Conservation (phyloP, 2,888 invertebrate genomes). For the Pegoplata infirma region DNA sequence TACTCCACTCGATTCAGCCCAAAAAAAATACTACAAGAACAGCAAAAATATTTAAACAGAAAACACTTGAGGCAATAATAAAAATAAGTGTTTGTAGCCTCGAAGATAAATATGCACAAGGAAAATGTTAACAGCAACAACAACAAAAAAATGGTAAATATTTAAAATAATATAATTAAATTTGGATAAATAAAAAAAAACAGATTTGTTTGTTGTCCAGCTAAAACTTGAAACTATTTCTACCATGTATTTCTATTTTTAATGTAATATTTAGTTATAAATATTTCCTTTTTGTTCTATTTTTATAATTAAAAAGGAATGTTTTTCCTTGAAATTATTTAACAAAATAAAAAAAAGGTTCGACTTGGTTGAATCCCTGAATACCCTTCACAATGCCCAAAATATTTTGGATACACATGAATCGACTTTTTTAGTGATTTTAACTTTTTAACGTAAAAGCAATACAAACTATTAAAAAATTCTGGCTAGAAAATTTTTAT, state of each 20-base stretch:
- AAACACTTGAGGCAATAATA: slow-evolving; percentile 57
- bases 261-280: background rate
- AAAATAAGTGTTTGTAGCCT: slow-evolving; percentile 53
- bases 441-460: too few species aligned
- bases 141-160: slow-evolving; percentile 35
- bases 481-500: too few species aligned
- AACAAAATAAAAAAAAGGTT: too few species aligned
- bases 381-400: too few species aligned
- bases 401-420: too few species aligned
- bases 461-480: too few species aligned
- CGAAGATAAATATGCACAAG: slow-evolving; percentile 25
- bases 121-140: slow-evolving; percentile 5
- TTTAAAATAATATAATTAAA: slow-evolving; percentile 45
- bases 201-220: background rate
- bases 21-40: slow-evolving; percentile 1
- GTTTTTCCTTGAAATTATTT: background rate
- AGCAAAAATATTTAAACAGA: background rate
- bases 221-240: background rate
- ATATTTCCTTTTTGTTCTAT: background rate
- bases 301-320: background rate
- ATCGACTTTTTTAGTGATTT: too few species aligned
- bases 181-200: slow-evolving; percentile 21
- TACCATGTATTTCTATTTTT: background rate
- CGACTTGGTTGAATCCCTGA: too few species aligned
- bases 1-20: slow-evolving; percentile 5